Evolutionary conservation across 2,797 vertebrate species (phyloP), one percentile per base, ranked within the genome.

Genomic region (Pseudopleuronectes americanus): DNA sequence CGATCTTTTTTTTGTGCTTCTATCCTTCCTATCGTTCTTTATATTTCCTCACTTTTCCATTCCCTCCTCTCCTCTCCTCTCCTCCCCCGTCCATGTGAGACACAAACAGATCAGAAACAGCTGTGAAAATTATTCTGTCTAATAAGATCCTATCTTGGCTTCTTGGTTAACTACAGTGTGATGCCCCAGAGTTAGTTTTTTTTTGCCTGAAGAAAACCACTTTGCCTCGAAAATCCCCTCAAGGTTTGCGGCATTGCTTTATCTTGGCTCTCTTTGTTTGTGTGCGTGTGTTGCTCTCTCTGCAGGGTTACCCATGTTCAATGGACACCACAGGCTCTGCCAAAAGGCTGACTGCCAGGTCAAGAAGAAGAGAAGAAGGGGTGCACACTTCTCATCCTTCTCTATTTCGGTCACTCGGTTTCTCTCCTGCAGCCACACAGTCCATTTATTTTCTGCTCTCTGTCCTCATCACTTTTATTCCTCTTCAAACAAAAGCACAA

Each of bases 81-180:
- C 57, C 43, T 63, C 28, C 59, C 71, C 54, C 17, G 71, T 74
- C 84, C 74, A 76, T 49, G 53, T 82, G 75, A 74, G 81, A 80
- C 77, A 76, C 71, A 84, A 90, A 89, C 75, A 76, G 84, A 93
- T 92, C 83, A 43, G 82, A 92, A 93, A 91, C 90, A 91, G 91
- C 89, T 94, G 93, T 92, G 69, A 84, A 85, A 87, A 90, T 79
- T 77, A 83, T 89, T 83, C 70, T 71, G 77, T 64, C 62, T 85
- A 85, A 86, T 83, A 71, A 74, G 56, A 71, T 65, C 78, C 68
- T 17, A 77, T 84, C 26, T 73, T 73, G 79, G 78, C 76, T 80
- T 62, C 71, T 77, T 53, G 43, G 67, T 84, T 59, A 63, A 69
- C 57, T 81, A 48, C 16, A 24, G 64, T 66, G 56, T 14, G 6